Conservation (phyloP, 1,140 invertebrate genomes). For the Hyles euphorbiae region DNA sequence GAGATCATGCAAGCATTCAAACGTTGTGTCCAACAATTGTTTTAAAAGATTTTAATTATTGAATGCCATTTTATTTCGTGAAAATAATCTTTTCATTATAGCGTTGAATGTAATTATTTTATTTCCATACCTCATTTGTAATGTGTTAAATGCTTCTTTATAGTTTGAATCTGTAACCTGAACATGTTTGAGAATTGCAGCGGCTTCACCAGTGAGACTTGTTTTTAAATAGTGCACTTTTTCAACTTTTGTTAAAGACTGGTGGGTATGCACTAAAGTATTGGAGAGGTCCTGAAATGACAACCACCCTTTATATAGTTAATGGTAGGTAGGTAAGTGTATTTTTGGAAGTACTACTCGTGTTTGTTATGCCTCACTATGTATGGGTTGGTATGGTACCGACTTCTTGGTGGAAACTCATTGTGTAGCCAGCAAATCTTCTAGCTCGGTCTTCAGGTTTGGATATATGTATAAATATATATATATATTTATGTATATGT, state of each 20-base stretch:
- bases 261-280: slow-evolving; percentile 20
- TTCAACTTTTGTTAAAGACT: too few relatives aligned
- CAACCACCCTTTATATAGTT: slow-evolving; percentile 22
- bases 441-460: background rate
- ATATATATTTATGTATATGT: too few relatives aligned
- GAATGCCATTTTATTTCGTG: slow-evolving; percentile 9
- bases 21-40: slow-evolving; percentile 15
- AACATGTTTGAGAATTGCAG: slow-evolving; percentile 19
- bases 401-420: background rate
- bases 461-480: too few relatives aligned
- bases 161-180: slow-evolving; percentile 26
- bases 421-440: background rate
- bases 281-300: slow-evolving; percentile 24
- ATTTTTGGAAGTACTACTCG: slow-evolving; percentile 12
- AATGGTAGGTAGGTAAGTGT: slow-evolving; percentile 19
- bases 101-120: slow-evolving; percentile 17
- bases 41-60: slow-evolving; percentile 11
- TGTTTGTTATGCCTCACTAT: background rate
- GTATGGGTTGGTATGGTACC: background rate
- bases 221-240: too few relatives aligned
- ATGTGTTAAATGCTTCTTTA: slow-evolving; percentile 16
- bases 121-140: slow-evolving; percentile 18
- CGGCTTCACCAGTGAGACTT: slow-evolving; percentile 22
- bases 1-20: slow-evolving; percentile 15
- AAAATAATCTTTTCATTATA: slow-evolving; percentile 18